phyloP scores from a whole-genome alignment of 92 coral and sea anemone species.

The Phenganax marumi region DNA sequence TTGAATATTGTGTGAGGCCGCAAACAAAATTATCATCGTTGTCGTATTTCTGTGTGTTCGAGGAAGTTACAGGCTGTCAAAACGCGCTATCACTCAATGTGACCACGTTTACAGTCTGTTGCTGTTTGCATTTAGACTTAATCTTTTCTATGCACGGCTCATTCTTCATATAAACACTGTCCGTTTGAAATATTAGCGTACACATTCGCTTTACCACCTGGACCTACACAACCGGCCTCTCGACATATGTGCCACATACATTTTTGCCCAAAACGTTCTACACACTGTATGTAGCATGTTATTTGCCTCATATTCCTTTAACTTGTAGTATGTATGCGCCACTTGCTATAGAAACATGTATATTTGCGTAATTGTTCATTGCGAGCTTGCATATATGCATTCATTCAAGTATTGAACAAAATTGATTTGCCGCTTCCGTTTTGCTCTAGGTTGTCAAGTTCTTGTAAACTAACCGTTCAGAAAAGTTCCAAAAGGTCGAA shows the following conservation, averaged over 20 bases:
- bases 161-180: conserved; percentile 21
- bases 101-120: not conserved
- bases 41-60: conserved; percentile 1
- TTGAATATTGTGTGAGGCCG: not conserved
- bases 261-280: conserved; percentile 3
- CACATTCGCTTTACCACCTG: conserved; percentile 24
- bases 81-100: not conserved
- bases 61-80: conserved; percentile 6
- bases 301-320: not conserved
- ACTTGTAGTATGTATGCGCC: not conserved
- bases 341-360: not conserved
- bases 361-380: not conserved
- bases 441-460: conserved; percentile 27
- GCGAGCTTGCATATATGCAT: not conserved
- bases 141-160: not conserved
- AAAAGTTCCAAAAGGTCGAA: conserved; percentile 25
- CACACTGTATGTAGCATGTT: conserved; percentile 6
- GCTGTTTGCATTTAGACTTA: conserved; percentile 19
- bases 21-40: not conserved
- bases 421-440: conserved; percentile 20
- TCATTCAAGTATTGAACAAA: not conserved
- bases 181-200: conserved; percentile 18
- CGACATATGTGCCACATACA: conserved; percentile 13
- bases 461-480: conserved; percentile 34
- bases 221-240: conserved; percentile 19